phyloP scores from a whole-genome alignment of 2,113 vertebrate species.

The Ia io region DNA sequence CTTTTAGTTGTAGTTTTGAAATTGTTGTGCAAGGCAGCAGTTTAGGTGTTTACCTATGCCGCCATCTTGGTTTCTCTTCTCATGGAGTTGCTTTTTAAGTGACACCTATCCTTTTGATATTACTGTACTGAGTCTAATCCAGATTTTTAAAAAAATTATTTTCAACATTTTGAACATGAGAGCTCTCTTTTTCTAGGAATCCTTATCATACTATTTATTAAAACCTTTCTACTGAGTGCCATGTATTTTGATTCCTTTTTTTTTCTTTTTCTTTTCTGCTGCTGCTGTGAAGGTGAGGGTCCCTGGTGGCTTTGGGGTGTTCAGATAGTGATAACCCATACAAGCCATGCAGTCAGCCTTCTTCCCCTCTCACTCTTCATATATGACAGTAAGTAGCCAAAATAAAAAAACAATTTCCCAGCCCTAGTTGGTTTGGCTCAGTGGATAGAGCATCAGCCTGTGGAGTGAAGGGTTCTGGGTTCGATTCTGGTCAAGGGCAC shows the following conservation, averaged over 20 bases:
- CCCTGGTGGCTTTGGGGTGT: neutral
- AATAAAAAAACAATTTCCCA: no score
- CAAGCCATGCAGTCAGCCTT: neutral
- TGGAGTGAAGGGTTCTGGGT: no score
- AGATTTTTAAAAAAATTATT: neutral
- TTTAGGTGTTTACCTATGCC: no score
- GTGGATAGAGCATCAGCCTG: no score
- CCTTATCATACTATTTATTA: neutral
- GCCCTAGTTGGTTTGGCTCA: no score
- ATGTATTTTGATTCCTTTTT: neutral
- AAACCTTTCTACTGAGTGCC: neutral
- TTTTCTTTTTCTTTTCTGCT: neutral
- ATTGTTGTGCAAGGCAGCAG: no score
- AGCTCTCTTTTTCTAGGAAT: slow-evolving; percentile 24
- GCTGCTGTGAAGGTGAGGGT: neutral
- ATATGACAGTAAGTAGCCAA: neutral
- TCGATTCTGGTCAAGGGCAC: no score
- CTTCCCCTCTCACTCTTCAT: neutral
- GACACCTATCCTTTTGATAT: slow-evolving; percentile 37
- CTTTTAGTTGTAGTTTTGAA: no score
- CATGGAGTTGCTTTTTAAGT: slow-evolving; percentile 48
- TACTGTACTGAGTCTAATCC: slow-evolving; percentile 9
- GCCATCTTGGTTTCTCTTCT: no score
- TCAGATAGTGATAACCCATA: neutral
- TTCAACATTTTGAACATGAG: slow-evolving; percentile 12